Evolutionary conservation across 2,113 vertebrate genomes (phyloP), one percentile per base, ranked within the genome.

Genomic region (Chaetodon trifascialis): DNA sequence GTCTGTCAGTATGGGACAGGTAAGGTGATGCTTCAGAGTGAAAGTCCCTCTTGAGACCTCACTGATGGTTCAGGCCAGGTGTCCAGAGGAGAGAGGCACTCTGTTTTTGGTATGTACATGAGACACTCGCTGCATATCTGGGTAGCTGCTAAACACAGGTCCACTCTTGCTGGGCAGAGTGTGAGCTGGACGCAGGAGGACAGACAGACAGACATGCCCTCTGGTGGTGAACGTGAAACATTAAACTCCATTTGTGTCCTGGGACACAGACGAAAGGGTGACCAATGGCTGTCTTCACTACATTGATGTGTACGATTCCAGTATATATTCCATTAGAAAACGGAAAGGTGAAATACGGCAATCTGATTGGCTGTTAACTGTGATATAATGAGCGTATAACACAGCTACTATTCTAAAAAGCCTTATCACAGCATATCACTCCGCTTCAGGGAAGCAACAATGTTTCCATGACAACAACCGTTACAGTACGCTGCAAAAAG

Each of bases 11-110:
- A 74, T 44, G 70, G 66, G n/a, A 79, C 66, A 77, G 78, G 90
- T 80, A 88, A 86, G 88, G 14, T 23, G 60, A 82, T 65, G 77
- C 87, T 92, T 89, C 79, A 75, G 87, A 90, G 76, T 76, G 67
- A 79, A 63, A 71, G 10, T 25, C 68, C 67, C 40, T 55, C 34
- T 34, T 4, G 40, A 70, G 64, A 11, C 36, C 52, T 17, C 71
- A 76, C 59, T 89, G 92, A 90, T 60, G 83, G 83, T 79, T 91
- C 67, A 69, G 49, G 72, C 83, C 80, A 94, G 90, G 88, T 91
- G 90, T 88, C 60, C 54, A 30, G 62, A 85, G 65, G 68, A 79
- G 78, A 82, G 30, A 84, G 81, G 78, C 40, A 56, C 60, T 74
- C 75, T 52, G 65, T 58, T 84, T 88, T 83, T 82, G 81, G 85